These are phyloP conservation scores for Anoplophora glabripennis DNA, from an alignment of 1,140 invertebrate genomes.

Conservation along the genomic window DNA sequence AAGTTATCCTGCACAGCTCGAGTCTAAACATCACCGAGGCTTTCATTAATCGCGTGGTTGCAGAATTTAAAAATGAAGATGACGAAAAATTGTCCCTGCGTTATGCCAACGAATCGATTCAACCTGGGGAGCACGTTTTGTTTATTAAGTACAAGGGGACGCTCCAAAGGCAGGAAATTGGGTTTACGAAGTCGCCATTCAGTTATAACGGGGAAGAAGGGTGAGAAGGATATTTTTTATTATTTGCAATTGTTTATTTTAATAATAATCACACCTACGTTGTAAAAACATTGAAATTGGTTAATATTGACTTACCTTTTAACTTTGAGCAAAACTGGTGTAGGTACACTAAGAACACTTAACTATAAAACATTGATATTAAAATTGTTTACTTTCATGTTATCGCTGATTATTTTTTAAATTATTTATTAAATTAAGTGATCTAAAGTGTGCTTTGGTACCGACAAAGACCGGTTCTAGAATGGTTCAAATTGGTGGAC, in stretches of 20 bases:
- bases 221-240: background rate
- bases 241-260: background rate
- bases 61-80: background rate
- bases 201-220: background rate
- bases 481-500: too few species aligned
- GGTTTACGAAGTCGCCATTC: constrained; percentile 14
- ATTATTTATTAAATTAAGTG: too few species aligned
- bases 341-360: background rate
- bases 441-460: too few species aligned
- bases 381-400: background rate
- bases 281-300: background rate
- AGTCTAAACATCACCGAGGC: constrained; percentile 12
- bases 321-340: background rate
- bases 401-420: too few species aligned
- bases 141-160: constrained; percentile 12
- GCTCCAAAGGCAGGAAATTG: background rate
- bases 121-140: constrained; percentile 18
- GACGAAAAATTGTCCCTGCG: constrained; percentile 13
- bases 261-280: background rate
- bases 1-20: constrained; percentile 14
- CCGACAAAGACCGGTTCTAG: too few species aligned
- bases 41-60: constrained; percentile 7
- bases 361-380: background rate
- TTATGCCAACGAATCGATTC: constrained; percentile 8
- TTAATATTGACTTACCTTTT: background rate